Base-by-base conservation (phyloP, 2,113 vertebrate genomes). In the Callorhinus ursinus region DNA sequence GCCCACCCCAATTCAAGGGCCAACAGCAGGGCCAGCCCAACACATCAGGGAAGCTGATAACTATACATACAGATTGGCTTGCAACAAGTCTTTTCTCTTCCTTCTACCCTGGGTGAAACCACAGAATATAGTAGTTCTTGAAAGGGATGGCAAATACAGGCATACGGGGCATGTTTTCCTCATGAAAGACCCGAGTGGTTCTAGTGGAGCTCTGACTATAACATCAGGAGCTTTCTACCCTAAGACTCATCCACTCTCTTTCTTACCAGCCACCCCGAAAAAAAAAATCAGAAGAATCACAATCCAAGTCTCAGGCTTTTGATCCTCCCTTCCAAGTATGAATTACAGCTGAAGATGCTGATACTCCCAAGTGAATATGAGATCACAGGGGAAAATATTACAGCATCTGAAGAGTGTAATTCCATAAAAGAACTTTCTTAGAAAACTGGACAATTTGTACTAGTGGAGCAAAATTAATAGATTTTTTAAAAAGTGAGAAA, bases 301-400 rank as follows among this genome's bases (percentile, higher is more conserved):
- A 61, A 14, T 36, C 39, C 77, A 59, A 89, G 33, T 55, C 57
- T 90, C 65, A 74, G 28, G 26, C 33, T 93, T 95, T 69, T 74
- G 72, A 93, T 81, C 74, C 55, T 87, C 49, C 39, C 51, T 95
- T 93, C 33, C 72, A 93, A 90, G 55, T 76, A 93, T 67, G 74
- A 90, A 84, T 93, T 91, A 90, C 11, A 82, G 42, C 42, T 82
- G 28, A 90, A 65, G 49, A 53, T 76, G 74, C 13, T 82, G 24
- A 91, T 82, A 69, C 31, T 77, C 63, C 63, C 74, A 90, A 26
- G 18, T 46, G 76, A 86, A 82, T 87, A 21, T 76, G 88, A 95
- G 42, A 53, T 92, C 83, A 85, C 15, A 63, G 61, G 31, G 33
- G 71, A 46, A 93, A 82, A 82, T 65, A 90, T 57, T 65, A 55